Conservation (phyloP, 2,113 vertebrate species). For the Dicentrarchus labrax region DNA sequence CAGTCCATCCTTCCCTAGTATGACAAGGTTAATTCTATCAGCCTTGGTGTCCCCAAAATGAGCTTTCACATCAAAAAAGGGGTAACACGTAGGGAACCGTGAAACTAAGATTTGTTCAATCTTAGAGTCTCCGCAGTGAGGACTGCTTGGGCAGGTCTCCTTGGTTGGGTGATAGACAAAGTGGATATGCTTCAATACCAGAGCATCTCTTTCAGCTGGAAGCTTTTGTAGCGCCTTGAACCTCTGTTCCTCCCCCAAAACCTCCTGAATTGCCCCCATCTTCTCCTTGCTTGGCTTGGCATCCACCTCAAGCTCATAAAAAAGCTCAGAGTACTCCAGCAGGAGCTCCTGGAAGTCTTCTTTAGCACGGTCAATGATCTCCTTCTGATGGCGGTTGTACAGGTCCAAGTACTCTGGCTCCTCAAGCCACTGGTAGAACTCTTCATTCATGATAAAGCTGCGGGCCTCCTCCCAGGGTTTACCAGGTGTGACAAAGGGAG, state of each 20-base stretch:
- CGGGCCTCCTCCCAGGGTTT: constrained; percentile 98
- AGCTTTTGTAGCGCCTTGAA: constrained; percentile 96
- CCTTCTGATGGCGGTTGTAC: constrained; percentile 95
- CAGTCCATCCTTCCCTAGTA: constrained; percentile 96
- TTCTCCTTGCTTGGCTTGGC: constrained; percentile 99
- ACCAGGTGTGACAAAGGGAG: constrained; percentile 94
- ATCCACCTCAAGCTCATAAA: constrained; percentile 97
- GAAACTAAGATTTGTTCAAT: constrained; percentile 91
- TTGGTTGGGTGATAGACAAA: constrained; percentile 98
- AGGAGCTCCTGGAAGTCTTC: constrained; percentile 98
- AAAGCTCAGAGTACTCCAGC: constrained; percentile 96
- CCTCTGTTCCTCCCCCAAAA: constrained; percentile 93
- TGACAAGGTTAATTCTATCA: constrained; percentile 95
- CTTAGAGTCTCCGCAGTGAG: constrained; percentile 89
- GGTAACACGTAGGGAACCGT: constrained; percentile 87
- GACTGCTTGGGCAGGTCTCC: constrained; percentile 95
- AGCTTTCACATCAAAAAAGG: constrained; percentile 89
- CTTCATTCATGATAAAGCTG: constrained; percentile 98
- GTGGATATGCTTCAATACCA: constrained; percentile 97
- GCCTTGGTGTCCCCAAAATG: constrained; percentile 85
- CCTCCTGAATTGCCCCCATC: constrained; percentile 98
- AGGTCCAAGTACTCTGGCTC: constrained; percentile 94
- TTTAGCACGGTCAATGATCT: constrained; percentile 96
- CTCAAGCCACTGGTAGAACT: constrained; percentile 97
- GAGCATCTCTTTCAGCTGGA: constrained; percentile 95